These are phyloP conservation scores for Thera obeliscata DNA, from an alignment of 2,888 invertebrate species.

Conservation along the genomic window DNA sequence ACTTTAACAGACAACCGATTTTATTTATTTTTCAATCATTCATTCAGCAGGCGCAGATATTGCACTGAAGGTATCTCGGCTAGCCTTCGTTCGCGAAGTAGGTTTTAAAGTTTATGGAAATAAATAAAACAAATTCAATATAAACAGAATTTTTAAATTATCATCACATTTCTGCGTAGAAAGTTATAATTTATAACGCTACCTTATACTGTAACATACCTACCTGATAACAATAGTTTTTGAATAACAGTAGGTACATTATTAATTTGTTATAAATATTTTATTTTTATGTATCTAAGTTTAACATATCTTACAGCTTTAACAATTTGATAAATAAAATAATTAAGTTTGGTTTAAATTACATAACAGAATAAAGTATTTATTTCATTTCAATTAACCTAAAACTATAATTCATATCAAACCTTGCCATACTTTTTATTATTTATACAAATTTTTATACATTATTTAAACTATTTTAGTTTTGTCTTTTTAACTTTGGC, in stretches of 20 bases:
- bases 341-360: no score
- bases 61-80: no score
- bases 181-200: constrained; percentile 65
- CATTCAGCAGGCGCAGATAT: no score
- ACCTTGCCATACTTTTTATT: background rate
- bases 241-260: background rate
- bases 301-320: no score
- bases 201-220: constrained; percentile 51
- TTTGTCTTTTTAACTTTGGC: background rate
- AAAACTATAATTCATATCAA: background rate
- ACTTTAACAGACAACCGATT: no score
- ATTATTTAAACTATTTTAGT: background rate
- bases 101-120: background rate
- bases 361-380: no score
- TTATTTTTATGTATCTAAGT: background rate
- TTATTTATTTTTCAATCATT: no score
- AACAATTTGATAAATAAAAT: no score
- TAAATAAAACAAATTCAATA: constrained; percentile 58
- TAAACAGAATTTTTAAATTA: constrained; percentile 72
- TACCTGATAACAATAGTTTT: background rate
- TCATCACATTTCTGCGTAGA: constrained; percentile 73
- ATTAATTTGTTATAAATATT: constrained; percentile 37
- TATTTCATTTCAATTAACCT: background rate
- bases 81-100: no score
- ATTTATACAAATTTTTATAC: constrained; percentile 1